Evolutionary conservation across 2,113 vertebrate species (phyloP), one percentile per base, ranked within the genome.

Genomic region (Monopterus albus): DNA sequence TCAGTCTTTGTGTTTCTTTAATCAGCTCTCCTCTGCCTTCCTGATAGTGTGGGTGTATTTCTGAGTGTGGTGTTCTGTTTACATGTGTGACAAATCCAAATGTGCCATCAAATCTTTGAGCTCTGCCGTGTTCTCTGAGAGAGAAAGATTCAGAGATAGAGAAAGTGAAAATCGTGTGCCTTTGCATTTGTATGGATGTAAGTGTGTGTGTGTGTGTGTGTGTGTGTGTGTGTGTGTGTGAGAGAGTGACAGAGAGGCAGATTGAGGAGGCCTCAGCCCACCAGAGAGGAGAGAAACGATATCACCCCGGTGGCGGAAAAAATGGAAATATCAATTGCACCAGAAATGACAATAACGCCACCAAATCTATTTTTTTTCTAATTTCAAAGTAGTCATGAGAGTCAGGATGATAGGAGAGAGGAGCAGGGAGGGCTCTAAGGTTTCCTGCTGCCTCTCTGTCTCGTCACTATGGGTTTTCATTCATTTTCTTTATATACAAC

Each of bases 321-420:
- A 64, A 80, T 80, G 73, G 79, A 67, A 85, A 82, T 83, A 66
- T 80, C 60, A 43, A 38, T 25, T 77, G 58, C 53, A 53, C 26
- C 5, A 51, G 62, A 75, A 81, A 73, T 73, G 53, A 67, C 52
- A 73, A 62, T 66, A 18, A 12, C 7, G 56, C 39, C 29, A 9
- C 49, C 14, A 66, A 57, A 69, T 71, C 38, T 28, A 17, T 23
- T 58, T 75, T 84, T 68, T 47, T 50, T 68, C 46, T 11, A 12
- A 6, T 57, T 79, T 62, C 42, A 29, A 42, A 2, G 15, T 26
- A 17, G 59, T 15, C 31, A 68, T 50, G 62, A 75, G 14, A 25
- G 23, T 29, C 15, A 15, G 50, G 33, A 33, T 26, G 29, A 60
- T 53, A 53, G 53, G 20, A 53, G 12, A 35, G 25, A 25, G 28